Base-by-base conservation (phyloP, 2,797 vertebrate genomes). In the Melopsittacus undulatus region DNA sequence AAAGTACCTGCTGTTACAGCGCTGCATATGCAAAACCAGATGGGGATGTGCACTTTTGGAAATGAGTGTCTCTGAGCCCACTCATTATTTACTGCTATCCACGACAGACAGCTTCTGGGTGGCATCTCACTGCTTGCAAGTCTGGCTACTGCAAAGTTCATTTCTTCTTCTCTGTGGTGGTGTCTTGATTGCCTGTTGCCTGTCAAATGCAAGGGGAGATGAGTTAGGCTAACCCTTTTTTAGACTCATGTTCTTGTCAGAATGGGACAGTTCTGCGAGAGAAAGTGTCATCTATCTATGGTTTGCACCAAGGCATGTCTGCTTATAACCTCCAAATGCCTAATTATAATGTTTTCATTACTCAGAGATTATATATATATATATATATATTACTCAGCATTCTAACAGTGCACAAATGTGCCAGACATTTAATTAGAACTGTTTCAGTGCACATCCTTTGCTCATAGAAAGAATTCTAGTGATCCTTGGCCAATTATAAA, bases 321-420 rank as follows among this genome's bases (percentile, higher is more conserved):
- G 51, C 49, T 94, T 79, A 82, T 83, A 64, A 89, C 74, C 73
- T 79, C 67, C 19, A 80, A 90, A 95, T 80, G 61, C 78, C 29
- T 82, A 92, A 88, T 96, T 78, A 56, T 63, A 78, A 48, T 38
- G 43, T 29, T 95, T 89, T 89, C 79, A 40, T 64, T 93, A 79
- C 49, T 57, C 48, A 68, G 54, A 0, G 0, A 34, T 29, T 88
- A 43, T 17, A 59, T 36, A 57, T 23, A 59, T 88, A 43, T 17
- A 59, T 36, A 57, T 23, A 59, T 36, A 10, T 26, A 59, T 59
- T 36, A 26, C 15, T 36, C 56, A 59, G 23, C 16, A 36, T 45
- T 79, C 68, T 76, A 92, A 56, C 36, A 46, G 19, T 27, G 57
- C 51, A 77, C 32, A 45, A 20, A 30, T 69, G 83, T 57, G 87